Conservation (phyloP, 2,113 vertebrate genomes). For the Empidonax alnorum region DNA sequence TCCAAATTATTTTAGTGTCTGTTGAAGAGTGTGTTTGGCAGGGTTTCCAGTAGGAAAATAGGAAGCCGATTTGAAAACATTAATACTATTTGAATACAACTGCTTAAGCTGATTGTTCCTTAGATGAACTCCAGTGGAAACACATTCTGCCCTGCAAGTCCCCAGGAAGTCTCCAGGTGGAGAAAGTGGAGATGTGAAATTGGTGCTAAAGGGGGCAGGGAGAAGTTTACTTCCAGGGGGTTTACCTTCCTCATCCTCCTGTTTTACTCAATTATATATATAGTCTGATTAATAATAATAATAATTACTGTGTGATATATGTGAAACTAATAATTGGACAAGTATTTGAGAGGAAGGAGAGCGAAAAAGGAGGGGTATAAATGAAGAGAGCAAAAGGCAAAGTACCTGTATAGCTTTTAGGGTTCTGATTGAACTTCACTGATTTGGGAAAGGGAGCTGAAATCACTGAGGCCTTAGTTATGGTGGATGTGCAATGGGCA, state of each 20-base stretch:
- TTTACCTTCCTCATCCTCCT: background rate
- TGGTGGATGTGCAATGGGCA: background rate
- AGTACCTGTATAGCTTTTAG: background rate
- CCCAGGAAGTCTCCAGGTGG: conserved; percentile 57
- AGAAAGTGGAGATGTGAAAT: conserved; percentile 16
- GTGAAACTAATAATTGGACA: background rate
- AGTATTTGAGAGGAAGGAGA: background rate
- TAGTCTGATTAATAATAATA: background rate
- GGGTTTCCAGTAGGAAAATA: conserved; percentile 77
- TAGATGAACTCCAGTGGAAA: conserved; percentile 62
- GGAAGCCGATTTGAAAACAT: conserved; percentile 82
- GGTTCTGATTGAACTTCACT: background rate
- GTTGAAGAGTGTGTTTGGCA: conserved; percentile 80
- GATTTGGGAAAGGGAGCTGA: background rate
- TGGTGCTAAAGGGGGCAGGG: background rate
- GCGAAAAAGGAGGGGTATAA: background rate
- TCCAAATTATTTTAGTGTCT: conserved; percentile 84
- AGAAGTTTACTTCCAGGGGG: background rate
- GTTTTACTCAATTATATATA: background rate
- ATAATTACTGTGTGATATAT: background rate
- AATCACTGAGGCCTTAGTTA: background rate
- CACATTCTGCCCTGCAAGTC: conserved; percentile 27
- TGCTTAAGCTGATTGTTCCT: conserved; percentile 75
- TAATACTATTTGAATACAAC: conserved; percentile 82
- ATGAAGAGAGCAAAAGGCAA: background rate